Percentiles rank a stretch among this genome's conserved stretches.
These are phyloP conservation scores for Paralichthys olivaceus DNA, from an alignment of 2,113 vertebrate species.

Conservation along the genomic window DNA sequence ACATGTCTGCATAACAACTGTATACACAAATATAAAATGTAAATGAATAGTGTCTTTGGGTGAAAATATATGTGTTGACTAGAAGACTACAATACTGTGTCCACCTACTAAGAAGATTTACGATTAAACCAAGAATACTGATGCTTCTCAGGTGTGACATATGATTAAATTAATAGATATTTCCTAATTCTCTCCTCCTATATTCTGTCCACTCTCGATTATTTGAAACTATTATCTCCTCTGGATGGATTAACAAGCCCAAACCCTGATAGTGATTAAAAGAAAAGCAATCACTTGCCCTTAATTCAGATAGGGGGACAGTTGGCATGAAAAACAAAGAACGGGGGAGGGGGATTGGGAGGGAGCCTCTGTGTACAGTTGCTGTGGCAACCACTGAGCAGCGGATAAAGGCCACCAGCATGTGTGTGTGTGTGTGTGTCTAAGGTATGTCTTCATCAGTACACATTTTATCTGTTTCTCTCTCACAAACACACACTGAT, in stretches of 20 bases:
- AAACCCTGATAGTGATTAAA: slow-evolving; percentile 50
- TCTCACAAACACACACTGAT: not conserved
- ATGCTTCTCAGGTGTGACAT: not conserved
- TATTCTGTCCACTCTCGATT: not conserved
- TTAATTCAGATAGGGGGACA: slow-evolving; percentile 45
- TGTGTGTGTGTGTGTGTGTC: slow-evolving; percentile 20
- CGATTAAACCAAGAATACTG: too few species aligned
- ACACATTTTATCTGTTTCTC: not conserved
- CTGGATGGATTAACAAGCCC: slow-evolving; percentile 40
- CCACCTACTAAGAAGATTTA: too few species aligned
- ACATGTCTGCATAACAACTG: not conserved
- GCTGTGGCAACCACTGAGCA: slow-evolving; percentile 61
- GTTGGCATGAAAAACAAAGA: slow-evolving; percentile 27
- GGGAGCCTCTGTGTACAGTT: slow-evolving; percentile 70
- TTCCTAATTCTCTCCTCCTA: not conserved
- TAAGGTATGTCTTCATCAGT: not conserved
- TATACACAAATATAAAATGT: not conserved
- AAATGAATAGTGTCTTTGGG: too few species aligned
- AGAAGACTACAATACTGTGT: too few species aligned
- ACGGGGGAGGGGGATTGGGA: slow-evolving; percentile 53
- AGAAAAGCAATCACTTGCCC: slow-evolving; percentile 45
- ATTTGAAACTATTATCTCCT: slow-evolving; percentile 16
- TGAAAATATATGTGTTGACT: too few species aligned
- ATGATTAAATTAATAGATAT: not conserved
- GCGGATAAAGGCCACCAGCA: slow-evolving; percentile 60